Conservation (phyloP, 2,888 invertebrate species). For the Bembecia ichneumoniformis region DNA sequence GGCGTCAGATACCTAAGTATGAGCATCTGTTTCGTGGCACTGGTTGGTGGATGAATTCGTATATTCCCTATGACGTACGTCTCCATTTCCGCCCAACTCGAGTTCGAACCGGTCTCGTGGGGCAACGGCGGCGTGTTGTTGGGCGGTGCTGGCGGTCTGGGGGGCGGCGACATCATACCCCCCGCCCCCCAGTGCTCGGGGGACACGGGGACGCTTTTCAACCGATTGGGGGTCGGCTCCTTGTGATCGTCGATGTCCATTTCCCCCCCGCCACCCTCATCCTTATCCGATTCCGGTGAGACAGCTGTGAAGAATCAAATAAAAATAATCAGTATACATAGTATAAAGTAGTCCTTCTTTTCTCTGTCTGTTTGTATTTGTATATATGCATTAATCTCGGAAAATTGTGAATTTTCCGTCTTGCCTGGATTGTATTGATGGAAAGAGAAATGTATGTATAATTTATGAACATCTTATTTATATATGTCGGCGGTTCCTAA, state of each 20-base stretch:
- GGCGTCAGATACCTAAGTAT: slow-evolving; percentile 95
- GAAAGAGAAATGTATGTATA: too few relatives aligned
- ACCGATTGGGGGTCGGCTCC: slow-evolving; percentile 40
- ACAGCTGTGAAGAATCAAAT: slow-evolving; percentile 1
- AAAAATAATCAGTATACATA: not conserved
- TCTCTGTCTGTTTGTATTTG: too few relatives aligned
- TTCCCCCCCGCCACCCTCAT: slow-evolving; percentile 44
- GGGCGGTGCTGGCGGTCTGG: slow-evolving; percentile 33
- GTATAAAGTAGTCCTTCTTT: too few relatives aligned
- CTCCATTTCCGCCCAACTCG: slow-evolving; percentile 93
- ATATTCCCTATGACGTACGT: slow-evolving; percentile 89
- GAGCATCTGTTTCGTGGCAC: slow-evolving; percentile 91
- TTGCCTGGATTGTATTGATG: too few relatives aligned
- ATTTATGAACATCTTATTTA: too few relatives aligned
- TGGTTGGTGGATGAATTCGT: slow-evolving; percentile 90
- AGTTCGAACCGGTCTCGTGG: slow-evolving; percentile 80
- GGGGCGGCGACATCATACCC: slow-evolving; percentile 52
- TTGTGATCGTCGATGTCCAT: slow-evolving; percentile 29
- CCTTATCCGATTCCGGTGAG: slow-evolving; percentile 36
- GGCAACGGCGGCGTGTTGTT: slow-evolving; percentile 17
- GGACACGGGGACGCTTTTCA: slow-evolving; percentile 14
- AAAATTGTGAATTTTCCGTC: too few relatives aligned
- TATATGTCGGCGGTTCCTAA: too few relatives aligned
- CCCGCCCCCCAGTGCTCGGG: slow-evolving; percentile 34
- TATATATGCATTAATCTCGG: too few relatives aligned